phyloP scores from a whole-genome alignment of 2,888 invertebrate genomes.

The Campopleginae sp. region DNA sequence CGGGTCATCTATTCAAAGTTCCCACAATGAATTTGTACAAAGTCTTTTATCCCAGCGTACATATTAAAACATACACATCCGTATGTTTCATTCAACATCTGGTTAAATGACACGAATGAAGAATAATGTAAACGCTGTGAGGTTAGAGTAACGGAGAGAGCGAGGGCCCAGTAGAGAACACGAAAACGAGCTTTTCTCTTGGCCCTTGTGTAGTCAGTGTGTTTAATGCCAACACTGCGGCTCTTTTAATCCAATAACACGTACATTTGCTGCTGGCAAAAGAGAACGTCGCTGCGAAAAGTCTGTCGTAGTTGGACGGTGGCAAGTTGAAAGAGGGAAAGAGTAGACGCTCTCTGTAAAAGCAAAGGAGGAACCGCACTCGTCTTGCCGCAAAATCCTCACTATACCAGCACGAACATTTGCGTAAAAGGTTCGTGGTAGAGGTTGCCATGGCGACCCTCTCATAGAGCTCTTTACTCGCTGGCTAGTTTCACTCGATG shows the following conservation, averaged over 20 bases:
- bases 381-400: constrained; percentile 72
- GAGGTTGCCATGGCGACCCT: constrained; percentile 35
- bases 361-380: constrained; percentile 69
- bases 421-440: constrained; percentile 65
- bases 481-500: constrained; percentile 32
- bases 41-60: neutral
- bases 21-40: constrained; percentile 34
- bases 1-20: neutral
- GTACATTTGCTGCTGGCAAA: constrained; percentile 45
- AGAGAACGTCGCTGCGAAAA: constrained; percentile 52
- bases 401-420: constrained; percentile 68
- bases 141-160: constrained; percentile 15
- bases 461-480: constrained; percentile 19
- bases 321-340: constrained; percentile 58
- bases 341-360: constrained; percentile 54
- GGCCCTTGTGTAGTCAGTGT: constrained; percentile 41
- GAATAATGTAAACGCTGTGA: constrained; percentile 51
- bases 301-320: constrained; percentile 34
- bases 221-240: constrained; percentile 58
- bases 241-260: constrained; percentile 67
- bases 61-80: neutral
- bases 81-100: constrained; percentile 28
- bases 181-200: constrained; percentile 44
- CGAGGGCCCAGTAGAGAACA: neutral
- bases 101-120: constrained; percentile 46